A percentile compares a stretch with the other conserved stretches of the same genome.
Evolutionary conservation across 2,797 vertebrate genomes (phyloP).

Genomic region (Heliangelus exortis): DNA sequence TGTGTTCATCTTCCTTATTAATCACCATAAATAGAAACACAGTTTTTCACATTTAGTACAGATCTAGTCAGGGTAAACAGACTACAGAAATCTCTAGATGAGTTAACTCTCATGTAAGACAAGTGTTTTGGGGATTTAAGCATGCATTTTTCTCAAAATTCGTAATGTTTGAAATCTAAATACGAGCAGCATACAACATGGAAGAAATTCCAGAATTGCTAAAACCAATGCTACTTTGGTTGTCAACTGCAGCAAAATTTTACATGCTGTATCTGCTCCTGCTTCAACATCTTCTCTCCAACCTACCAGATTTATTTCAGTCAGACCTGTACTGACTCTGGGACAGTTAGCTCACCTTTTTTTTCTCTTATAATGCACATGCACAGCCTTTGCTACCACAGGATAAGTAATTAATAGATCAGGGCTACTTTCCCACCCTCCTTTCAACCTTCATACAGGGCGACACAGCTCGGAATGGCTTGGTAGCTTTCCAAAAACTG

Average conservation of each 20-base stretch:
- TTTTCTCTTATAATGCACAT: neutral
- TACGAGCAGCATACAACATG: neutral
- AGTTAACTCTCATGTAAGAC: neutral
- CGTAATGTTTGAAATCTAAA: neutral
- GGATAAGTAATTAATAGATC: neutral
- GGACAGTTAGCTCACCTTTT: neutral
- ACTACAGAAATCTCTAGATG: neutral
- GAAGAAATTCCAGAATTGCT: neutral
- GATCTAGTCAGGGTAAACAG: neutral
- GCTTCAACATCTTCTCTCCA: neutral
- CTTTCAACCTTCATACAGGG: neutral
- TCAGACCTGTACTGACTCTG: neutral
- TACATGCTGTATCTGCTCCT: neutral
- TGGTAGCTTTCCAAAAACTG: neutral
- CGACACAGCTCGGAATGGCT: rapidly evolving
- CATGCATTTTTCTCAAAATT: neutral
- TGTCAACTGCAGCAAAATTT: neutral
- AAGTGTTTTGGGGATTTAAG: neutral
- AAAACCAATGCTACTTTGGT: neutral
- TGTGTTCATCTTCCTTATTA: neutral
- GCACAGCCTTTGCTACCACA: neutral
- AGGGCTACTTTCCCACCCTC: neutral
- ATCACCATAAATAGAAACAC: neutral
- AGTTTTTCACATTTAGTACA: neutral
- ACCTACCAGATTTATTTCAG: neutral